Conservation (phyloP, 1,140 invertebrate species). For the Caenorhabditis brenneri region DNA sequence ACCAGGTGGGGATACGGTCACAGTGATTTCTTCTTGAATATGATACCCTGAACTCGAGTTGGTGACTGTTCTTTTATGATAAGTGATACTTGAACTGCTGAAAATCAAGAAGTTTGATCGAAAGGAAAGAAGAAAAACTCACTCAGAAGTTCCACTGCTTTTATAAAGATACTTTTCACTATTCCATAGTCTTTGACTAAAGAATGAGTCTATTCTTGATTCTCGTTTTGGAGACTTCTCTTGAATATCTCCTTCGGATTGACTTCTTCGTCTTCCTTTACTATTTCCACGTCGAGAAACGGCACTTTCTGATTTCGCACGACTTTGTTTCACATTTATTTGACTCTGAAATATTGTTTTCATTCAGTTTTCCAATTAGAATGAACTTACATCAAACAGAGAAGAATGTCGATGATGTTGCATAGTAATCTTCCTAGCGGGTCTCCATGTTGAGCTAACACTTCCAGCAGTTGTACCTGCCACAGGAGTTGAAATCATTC, state of each 20-base stretch:
- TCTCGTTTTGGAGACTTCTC: background rate
- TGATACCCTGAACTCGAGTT: slow-evolving; percentile 11
- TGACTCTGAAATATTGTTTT: slow-evolving; percentile 2
- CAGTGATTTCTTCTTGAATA: background rate
- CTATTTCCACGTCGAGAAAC: background rate
- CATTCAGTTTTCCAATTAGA: too few species aligned
- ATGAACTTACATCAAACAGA: background rate
- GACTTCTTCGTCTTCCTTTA: background rate
- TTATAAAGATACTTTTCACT: slow-evolving; percentile 22
- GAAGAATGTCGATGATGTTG: slow-evolving; percentile 7
- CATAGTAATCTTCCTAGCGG: background rate
- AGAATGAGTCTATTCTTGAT: background rate
- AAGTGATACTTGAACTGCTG: background rate
- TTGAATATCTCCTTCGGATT: background rate
- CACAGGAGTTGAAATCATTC: background rate
- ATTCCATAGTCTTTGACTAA: slow-evolving; percentile 11
- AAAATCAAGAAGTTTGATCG: background rate
- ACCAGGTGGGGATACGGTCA: background rate
- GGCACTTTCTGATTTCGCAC: background rate
- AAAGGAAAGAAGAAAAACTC: background rate
- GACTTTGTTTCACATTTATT: slow-evolving; percentile 11
- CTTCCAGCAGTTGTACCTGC: background rate
- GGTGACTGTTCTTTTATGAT: slow-evolving; percentile 8
- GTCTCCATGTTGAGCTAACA: background rate
- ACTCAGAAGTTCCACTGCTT: slow-evolving; percentile 21